Conservation (phyloP, 2,888 invertebrate genomes). For the Microctonus brassicae region DNA sequence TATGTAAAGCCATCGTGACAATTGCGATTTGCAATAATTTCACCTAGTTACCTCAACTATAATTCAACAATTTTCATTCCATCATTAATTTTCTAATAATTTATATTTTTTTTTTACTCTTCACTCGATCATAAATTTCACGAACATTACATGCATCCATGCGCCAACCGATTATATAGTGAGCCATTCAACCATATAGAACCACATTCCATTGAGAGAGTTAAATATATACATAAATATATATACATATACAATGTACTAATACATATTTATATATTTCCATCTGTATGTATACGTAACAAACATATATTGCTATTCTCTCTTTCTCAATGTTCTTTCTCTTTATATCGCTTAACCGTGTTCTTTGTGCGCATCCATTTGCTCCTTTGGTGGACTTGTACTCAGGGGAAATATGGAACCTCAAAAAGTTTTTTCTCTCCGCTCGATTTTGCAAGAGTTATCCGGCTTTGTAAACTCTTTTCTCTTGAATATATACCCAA, state of each 20-base stretch:
- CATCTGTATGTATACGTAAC: too few relatives aligned
- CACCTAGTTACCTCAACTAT: background rate
- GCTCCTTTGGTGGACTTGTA: constrained; percentile 19
- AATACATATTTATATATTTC: too few relatives aligned
- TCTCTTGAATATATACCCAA: background rate
- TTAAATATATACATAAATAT: background rate
- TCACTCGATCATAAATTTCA: background rate
- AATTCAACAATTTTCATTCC: background rate
- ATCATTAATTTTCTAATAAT: background rate
- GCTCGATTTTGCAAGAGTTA: constrained; percentile 10
- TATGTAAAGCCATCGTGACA: background rate
- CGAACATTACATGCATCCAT: constrained; percentile 20
- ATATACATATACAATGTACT: too few relatives aligned
- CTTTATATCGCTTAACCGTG: background rate
- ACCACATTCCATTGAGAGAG: constrained; percentile 14
- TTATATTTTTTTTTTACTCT: background rate
- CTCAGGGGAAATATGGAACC: constrained; percentile 33
- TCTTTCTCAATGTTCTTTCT: constrained; percentile 10
- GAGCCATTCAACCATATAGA: constrained; percentile 20
- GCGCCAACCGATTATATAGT: constrained; percentile 17
- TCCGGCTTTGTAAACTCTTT: constrained; percentile 24
- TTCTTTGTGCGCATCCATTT: constrained; percentile 13
- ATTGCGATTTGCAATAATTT: background rate
- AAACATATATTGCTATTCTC: constrained; percentile 5
- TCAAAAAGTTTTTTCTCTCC: constrained; percentile 27